Base-by-base conservation (phyloP, 2,888 invertebrate genomes). In the Trissolcus brochymenae region DNA sequence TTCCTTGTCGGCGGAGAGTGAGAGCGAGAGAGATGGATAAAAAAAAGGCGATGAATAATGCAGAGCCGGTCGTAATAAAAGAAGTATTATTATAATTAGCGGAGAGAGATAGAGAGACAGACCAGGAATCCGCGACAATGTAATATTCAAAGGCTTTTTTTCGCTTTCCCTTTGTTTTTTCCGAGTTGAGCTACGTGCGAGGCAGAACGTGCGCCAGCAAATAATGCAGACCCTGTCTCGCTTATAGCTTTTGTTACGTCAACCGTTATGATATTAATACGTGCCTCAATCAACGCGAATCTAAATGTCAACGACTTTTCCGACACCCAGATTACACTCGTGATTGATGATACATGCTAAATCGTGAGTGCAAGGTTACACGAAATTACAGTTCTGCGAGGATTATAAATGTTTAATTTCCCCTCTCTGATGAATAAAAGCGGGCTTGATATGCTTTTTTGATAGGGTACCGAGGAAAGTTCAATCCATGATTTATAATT, bases 31-130 rank as follows among this genome's bases (percentile, higher is more conserved):
- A 29, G 29, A 29, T 1, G 29, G 29, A n/a, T n/a, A n/a, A 19
- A 29, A 29, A 29, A 29, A 29, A 29, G 29, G 29, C 29, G 29
- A 57, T 64, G 72, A 72, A 72, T 65, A 72, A 65, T 72, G 72
- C 65, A 72, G 16, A 21, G 13, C 49, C 21, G 25, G 7, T 14
- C 49, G 54, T 59, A 64, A 71, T 54, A 46, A 65, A 72, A 65
- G 71, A 65, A 72, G 59, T 54, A 72, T 65, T 54, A 72, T 65
- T 72, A 59, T 54, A 72, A 72, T 72, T 65, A 72, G 53, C 64
- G 46, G 35, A 62, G n/a, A 50, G 54, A 35, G 53, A 51, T 29
- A 62, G 46, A 53, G 57, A 57, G 43, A n/a, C 35, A 29, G 35
- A 19, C 25, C 21, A 14, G 16, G 53, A 62, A 46, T 41, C 50